A percentile compares a stretch with the other conserved stretches of the same genome.
phyloP scores from a whole-genome alignment of 2,797 vertebrate species.

The Potorous gilbertii region DNA sequence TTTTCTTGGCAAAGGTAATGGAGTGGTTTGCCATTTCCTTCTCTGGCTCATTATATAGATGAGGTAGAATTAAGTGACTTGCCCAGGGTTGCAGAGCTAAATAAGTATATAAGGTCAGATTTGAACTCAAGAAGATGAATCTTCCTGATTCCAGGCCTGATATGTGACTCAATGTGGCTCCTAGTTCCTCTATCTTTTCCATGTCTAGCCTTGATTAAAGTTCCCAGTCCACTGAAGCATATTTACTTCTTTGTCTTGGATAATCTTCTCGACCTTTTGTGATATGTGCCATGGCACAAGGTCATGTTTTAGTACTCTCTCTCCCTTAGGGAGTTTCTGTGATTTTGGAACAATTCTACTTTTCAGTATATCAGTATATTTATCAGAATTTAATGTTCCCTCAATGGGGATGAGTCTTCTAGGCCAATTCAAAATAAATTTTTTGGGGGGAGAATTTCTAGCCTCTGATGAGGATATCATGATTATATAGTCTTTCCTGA shows the following conservation, averaged over 20 bases:
- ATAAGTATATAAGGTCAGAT: too few species aligned
- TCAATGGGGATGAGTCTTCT: neutral
- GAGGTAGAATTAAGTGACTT: neutral
- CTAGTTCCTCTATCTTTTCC: neutral
- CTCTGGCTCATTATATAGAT: neutral
- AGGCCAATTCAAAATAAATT: neutral
- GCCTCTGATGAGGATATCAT: neutral
- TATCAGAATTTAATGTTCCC: neutral
- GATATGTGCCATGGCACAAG: neutral
- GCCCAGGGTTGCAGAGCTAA: neutral
- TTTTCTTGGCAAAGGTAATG: neutral
- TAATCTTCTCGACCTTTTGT: neutral
- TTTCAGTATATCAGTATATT: neutral
- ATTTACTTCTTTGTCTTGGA: neutral
- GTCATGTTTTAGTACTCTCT: neutral
- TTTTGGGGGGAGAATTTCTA: neutral
- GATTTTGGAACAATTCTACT: neutral
- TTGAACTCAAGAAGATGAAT: neutral
- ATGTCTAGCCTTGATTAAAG: neutral
- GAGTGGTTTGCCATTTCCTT: neutral
- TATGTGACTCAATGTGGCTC: neutral
- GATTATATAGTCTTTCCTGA: neutral
- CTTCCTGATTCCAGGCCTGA: neutral
- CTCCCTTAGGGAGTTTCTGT: neutral
- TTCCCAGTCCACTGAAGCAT: neutral